Base-by-base conservation (phyloP, 2,888 invertebrate genomes). In the Ormyrus nitidulus region DNA sequence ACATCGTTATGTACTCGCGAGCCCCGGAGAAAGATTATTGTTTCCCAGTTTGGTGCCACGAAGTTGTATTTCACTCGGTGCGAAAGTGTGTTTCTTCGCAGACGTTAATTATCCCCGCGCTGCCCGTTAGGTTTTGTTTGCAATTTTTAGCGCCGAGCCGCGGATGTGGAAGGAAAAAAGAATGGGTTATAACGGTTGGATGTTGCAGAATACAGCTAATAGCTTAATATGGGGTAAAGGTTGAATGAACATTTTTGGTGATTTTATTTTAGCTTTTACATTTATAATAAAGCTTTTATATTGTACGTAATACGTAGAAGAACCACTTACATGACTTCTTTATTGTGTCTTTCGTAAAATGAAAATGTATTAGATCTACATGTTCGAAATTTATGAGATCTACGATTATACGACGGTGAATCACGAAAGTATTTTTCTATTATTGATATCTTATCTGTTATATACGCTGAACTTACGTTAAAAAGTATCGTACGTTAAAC, bases 21-120 rank as follows among this genome's bases (percentile, higher is more conserved):
- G 46, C 9, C 53, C 2, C 13, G 46, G 51, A 9, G 65, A 53
- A 62, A 68, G 80, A 80, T 76, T 77, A 77, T 77, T 77, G 73
- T 77, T 69, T 77, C 80, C 80, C 77, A 77, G 64, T 64, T 77
- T 62, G 76, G 77, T 51, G 56, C 56, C 3, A 34, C 34, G 34
- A 34, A 34, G 66, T 53, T 66, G 68, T 77, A 77, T 71, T 73
- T 80, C 72, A 80, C 62, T 49, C 68, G 48, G 58, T 69, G 74
- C 34, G 34, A 51, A 62, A 49, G 53, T 34, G 19, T 48, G 49
- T 49, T 44, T 59, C n/a, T 34, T 5, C 53, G 54, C 64, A 44
- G 34, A 19, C 61, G 79, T 75, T 75, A 75, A 75, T 79, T 79
- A 79, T 34, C 34, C 49, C 5, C 48, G 13, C 19, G 48, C 11